A percentile compares a stretch with the other conserved stretches of the same genome.
phyloP scores from a whole-genome alignment of 2,113 vertebrate genomes.

The Cynoglossus semilaevis region DNA sequence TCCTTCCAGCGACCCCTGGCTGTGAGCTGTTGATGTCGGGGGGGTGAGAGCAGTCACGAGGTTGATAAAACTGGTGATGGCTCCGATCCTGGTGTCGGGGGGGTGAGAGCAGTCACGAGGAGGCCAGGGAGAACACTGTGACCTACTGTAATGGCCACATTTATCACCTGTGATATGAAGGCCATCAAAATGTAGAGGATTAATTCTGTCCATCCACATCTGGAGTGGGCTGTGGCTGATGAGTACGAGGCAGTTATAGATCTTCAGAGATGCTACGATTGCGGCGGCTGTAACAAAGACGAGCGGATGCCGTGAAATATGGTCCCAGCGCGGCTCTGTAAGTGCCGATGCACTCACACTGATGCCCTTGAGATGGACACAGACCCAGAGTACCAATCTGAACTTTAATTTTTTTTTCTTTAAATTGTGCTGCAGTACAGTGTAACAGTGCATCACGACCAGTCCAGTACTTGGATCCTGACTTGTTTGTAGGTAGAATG shows the following conservation, averaged over 20 bases:
- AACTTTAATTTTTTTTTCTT: not conserved
- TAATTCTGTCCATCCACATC: constrained; percentile 56
- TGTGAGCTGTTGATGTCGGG: constrained; percentile 19
- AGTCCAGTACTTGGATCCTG: too few relatives aligned
- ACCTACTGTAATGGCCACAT: constrained; percentile 52
- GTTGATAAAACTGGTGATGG: constrained; percentile 26
- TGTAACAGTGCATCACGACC: not conserved
- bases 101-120: constrained; percentile 49
- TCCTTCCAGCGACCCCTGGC: not conserved
- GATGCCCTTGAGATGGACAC: constrained; percentile 56
- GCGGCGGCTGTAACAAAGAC: constrained; percentile 47
- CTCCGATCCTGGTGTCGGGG: constrained; percentile 20
- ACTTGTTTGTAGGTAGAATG: too few relatives aligned
- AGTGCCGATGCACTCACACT: constrained; percentile 38
- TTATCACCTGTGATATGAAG: constrained; percentile 52
- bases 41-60: constrained; percentile 49
- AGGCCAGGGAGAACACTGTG: constrained; percentile 52
- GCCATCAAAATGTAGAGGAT: constrained; percentile 61
- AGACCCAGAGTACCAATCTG: constrained; percentile 1
- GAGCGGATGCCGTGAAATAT: constrained; percentile 55
- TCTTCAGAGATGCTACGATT: constrained; percentile 59
- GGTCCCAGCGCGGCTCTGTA: constrained; percentile 40
- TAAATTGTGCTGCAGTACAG: not conserved
- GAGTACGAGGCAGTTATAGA: constrained; percentile 52
- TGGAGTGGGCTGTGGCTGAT: constrained; percentile 49